phyloP scores from a whole-genome alignment of 2,113 vertebrate species.

The Rattus norvegicus region DNA sequence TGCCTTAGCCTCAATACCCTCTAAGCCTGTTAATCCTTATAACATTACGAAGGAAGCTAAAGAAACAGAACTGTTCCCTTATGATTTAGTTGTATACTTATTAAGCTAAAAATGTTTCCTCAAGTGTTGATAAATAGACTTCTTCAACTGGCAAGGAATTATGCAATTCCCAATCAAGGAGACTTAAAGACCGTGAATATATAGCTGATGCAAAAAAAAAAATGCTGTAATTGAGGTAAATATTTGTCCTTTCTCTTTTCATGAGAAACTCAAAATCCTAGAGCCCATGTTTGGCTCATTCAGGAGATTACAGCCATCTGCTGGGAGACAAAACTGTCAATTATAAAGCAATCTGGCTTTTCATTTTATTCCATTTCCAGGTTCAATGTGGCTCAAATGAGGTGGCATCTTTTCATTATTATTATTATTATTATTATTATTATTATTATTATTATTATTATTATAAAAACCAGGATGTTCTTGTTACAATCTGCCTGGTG shows the following conservation, averaged over 20 bases:
- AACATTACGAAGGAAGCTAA: not conserved
- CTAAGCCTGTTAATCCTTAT: not conserved
- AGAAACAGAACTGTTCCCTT: not conserved
- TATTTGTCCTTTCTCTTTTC: conserved; percentile 83
- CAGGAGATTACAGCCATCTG: conserved; percentile 80
- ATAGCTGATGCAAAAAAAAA: conserved; percentile 63
- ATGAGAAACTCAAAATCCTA: conserved; percentile 75
- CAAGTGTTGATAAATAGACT: conserved; percentile 45
- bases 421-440: conserved; percentile 4
- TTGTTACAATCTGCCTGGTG: not conserved
- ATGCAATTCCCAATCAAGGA: conserved; percentile 62
- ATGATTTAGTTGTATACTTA: conserved; percentile 19
- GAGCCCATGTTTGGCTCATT: conserved; percentile 78
- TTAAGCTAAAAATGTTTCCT: not conserved
- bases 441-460: not conserved
- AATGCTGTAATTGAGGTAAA: conserved; percentile 82
- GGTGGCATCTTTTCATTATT: not conserved
- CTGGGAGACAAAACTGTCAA: conserved; percentile 79
- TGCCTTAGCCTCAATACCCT: not conserved
- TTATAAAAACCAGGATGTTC: conserved; percentile 11
- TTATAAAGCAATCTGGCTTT: conserved; percentile 77
- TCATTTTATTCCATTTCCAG: conserved; percentile 56
- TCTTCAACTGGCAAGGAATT: conserved; percentile 52
- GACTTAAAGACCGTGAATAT: conserved; percentile 77
- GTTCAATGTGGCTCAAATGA: conserved; percentile 40